Base-by-base conservation (phyloP, 2,888 invertebrate genomes). In the Andrena bicolor region DNA sequence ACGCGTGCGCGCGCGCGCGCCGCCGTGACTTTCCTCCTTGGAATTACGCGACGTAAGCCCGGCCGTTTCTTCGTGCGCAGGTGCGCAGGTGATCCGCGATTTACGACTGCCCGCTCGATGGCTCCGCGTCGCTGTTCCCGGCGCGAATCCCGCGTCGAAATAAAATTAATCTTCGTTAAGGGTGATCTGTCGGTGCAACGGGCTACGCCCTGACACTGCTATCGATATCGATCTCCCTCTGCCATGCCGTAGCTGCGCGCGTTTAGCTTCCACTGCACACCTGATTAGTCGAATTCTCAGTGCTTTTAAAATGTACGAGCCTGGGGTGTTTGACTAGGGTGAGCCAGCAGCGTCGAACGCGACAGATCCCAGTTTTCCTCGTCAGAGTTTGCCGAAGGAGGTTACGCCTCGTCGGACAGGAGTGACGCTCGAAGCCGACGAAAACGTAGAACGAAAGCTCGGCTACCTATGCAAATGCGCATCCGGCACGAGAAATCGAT, bases 401-500 rank as follows among this genome's bases (percentile, higher is more conserved):
- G 53, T 8, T 56, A 26, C 56, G 56, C 23, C 23, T 10, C 2
- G 16, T 16, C 41, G 6, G 23, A 26, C 65, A 49, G 16, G 32
- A 10, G n/a, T 20, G 13, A 74, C 48, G 28, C 41, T 48, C 10
- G 35, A n/a, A 35, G 2, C 30, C 13, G 16, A 48, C 53, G 69
- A 74, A 73, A 72, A 48, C 48, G 77, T 51, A 58, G 48, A 69
- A 77, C 68, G 74, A 77, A 74, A 72, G 75, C 72, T 48, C 68
- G 23, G 41, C 41, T 16, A 5, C 30, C 53, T 48, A 69, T 80
- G 75, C 60, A 68, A 79, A 60, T 53, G 61, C 28, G 30, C 63
- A 68, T 76, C 75, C 75, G 70, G 72, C 51, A 20, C 41, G 41
- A 41, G 53, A 53, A 49, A 60, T 60, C 74, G 78, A 66, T 60